A percentile compares a stretch with the other conserved stretches of the same genome.
Evolutionary conservation across 2,888 invertebrate species (phyloP).

Genomic region (Cataglyphis livida): DNA sequence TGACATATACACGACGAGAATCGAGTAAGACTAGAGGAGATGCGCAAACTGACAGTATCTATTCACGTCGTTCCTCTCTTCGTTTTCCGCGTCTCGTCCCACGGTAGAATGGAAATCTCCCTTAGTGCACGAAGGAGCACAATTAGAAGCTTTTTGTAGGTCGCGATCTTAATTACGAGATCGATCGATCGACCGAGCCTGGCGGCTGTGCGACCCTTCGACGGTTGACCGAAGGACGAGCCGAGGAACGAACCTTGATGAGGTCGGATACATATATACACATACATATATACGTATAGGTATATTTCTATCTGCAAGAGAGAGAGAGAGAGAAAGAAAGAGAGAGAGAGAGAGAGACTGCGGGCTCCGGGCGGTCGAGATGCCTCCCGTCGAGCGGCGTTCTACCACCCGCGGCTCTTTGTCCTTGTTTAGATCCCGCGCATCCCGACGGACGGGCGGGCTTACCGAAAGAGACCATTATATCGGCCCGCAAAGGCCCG

Average conservation of each 20-base stretch:
- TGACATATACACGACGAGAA: slow-evolving; percentile 6
- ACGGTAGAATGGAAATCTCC: slow-evolving; percentile 39
- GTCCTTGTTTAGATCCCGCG: slow-evolving; percentile 79
- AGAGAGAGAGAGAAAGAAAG: slow-evolving; percentile 47
- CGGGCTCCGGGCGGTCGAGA: slow-evolving; percentile 65
- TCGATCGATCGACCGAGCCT: slow-evolving; percentile 56
- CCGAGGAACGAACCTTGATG: slow-evolving; percentile 78
- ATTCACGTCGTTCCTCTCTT: slow-evolving; percentile 24
- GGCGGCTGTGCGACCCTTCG: slow-evolving; percentile 63
- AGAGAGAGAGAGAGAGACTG: slow-evolving; percentile 55
- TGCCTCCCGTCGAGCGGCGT: slow-evolving; percentile 76
- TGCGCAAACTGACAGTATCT: slow-evolving; percentile 31
- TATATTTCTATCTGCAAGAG: slow-evolving; percentile 45
- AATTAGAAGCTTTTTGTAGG: slow-evolving; percentile 75
- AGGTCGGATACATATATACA: slow-evolving; percentile 69
- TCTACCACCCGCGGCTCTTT: slow-evolving; percentile 80
- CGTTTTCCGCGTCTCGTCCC: slow-evolving; percentile 10
- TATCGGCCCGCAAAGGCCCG: slow-evolving; percentile 62
- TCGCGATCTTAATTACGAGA: slow-evolving; percentile 77
- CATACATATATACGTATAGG: not conserved
- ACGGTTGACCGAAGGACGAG: slow-evolving; percentile 75
- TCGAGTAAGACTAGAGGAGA: slow-evolving; percentile 4
- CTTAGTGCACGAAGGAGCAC: slow-evolving; percentile 55
- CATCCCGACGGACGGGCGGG: slow-evolving; percentile 48
- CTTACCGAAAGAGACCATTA: slow-evolving; percentile 72